A percentile compares a stretch with the other conserved stretches of the same genome.
These are phyloP conservation scores for Perca flavescens DNA, from an alignment of 2,113 vertebrate species.

Conservation along the genomic window DNA sequence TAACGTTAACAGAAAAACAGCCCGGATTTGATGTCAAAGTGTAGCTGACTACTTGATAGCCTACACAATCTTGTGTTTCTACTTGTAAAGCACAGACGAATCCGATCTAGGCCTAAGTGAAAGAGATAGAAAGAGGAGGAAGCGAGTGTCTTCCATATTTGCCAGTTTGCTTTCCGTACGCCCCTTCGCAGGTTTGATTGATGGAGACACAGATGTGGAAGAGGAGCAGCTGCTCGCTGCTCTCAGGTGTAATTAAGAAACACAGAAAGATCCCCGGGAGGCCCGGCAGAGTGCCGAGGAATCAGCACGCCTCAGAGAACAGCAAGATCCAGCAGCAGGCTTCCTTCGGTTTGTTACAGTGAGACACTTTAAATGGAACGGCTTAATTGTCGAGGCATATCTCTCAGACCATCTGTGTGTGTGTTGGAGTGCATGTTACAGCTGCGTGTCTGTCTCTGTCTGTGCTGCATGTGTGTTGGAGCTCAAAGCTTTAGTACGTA, in stretches of 20 bases:
- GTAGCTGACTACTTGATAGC: background rate
- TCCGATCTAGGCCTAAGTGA: background rate
- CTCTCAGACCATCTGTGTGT: slow-evolving; percentile 72
- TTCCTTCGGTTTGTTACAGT: slow-evolving; percentile 64
- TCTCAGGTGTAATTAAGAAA: slow-evolving; percentile 76
- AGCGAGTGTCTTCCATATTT: slow-evolving; percentile 24
- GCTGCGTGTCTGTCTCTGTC: slow-evolving; percentile 29
- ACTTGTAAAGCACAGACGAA: slow-evolving; percentile 8
- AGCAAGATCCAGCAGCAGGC: slow-evolving; percentile 48
- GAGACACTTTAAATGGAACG: slow-evolving; percentile 62
- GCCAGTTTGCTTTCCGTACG: slow-evolving; percentile 24
- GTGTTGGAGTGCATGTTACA: slow-evolving; percentile 47
- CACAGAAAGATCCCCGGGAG: slow-evolving; percentile 56
- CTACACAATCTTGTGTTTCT: background rate
- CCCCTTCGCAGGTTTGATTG: slow-evolving; percentile 38
- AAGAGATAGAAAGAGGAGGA: background rate
- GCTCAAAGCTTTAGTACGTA: background rate
- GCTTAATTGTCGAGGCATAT: slow-evolving; percentile 67
- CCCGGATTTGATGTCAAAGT: background rate
- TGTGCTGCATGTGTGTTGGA: slow-evolving; percentile 8
- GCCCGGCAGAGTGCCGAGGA: slow-evolving; percentile 27
- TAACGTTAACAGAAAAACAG: slow-evolving; percentile 1
- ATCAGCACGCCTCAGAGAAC: slow-evolving; percentile 54
- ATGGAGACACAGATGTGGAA: slow-evolving; percentile 66
- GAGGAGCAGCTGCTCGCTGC: slow-evolving; percentile 65